Evolutionary conservation across 1,140 invertebrate species (phyloP), one percentile per base, ranked within the genome.

Genomic region (Doryteuthis pealeii): DNA sequence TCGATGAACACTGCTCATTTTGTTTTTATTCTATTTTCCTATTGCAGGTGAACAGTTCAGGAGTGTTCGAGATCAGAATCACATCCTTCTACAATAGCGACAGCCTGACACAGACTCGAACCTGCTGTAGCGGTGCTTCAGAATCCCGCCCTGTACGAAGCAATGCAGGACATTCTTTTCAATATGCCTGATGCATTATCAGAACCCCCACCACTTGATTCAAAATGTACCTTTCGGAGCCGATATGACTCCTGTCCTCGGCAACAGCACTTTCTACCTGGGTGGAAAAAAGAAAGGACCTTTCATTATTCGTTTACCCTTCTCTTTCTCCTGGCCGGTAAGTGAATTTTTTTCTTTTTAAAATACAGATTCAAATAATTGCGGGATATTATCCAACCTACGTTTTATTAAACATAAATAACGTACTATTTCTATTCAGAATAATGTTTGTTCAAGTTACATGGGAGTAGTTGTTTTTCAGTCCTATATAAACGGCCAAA

Each of bases 321-420:
- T 81, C 54, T 70, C 74, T 3, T 81, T 79, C 58, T 74, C 73
- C 14, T 81, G 80, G 78, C 78, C 80, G 66, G 80, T 81, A 66
- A 79, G 80, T 81, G 0, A 32, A 26, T 70, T 22, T 69, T 10
- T 10, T 40, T 40, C 35, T 5, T 40, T 40, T 40, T 40, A 40
- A 40, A 40, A 40, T 40, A n/a, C n/a, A n/a, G n/a, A n/a, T n/a
- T n/a, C n/a, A n/a, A n/a, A n/a, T n/a, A n/a, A n/a, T n/a, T n/a
- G n/a, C n/a, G n/a, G n/a, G n/a, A n/a, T n/a, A n/a, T n/a, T n/a
- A n/a, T n/a, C n/a, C n/a, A n/a, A n/a, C n/a, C n/a, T n/a, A n/a
- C n/a, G n/a, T n/a, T n/a, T n/a, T n/a, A n/a, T n/a, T n/a, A n/a
- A n/a, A n/a, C n/a, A n/a, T n/a, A n/a, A n/a, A n/a, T n/a, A n/a